Conservation (phyloP, 2,888 invertebrate genomes). For the Scaptomyza caliginosa region DNA sequence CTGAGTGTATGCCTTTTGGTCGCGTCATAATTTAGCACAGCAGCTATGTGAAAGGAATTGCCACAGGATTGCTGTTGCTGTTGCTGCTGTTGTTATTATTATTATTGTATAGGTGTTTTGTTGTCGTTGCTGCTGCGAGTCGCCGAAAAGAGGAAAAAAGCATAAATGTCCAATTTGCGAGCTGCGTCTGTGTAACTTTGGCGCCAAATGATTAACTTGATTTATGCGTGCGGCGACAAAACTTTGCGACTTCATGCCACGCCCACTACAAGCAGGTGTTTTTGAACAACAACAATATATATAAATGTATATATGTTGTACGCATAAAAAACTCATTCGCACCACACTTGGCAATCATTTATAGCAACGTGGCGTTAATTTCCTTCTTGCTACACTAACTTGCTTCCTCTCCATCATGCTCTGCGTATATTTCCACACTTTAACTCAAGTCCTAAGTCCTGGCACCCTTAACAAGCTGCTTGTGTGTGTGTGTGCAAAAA, state of each 20-base stretch:
- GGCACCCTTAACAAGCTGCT: slow-evolving; percentile 4
- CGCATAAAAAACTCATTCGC: slow-evolving; percentile 57
- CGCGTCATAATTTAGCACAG: slow-evolving; percentile 63
- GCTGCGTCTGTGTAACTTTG: slow-evolving; percentile 62
- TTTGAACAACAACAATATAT: slow-evolving; percentile 27
- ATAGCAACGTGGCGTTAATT: slow-evolving; percentile 67
- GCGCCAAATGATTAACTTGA: slow-evolving; percentile 77
- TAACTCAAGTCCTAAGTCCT: slow-evolving; percentile 36
- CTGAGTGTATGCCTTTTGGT: slow-evolving; percentile 43
- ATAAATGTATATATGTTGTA: slow-evolving; percentile 16
- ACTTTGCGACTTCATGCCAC: slow-evolving; percentile 48
- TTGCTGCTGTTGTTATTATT: background rate
- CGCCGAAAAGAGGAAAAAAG: slow-evolving; percentile 39
- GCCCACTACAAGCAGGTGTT: slow-evolving; percentile 34
- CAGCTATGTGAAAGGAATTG: slow-evolving; percentile 45
- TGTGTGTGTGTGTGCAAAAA: slow-evolving; percentile 1
- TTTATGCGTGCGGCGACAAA: slow-evolving; percentile 77
- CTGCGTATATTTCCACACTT: slow-evolving; percentile 44
- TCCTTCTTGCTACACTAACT: slow-evolving; percentile 58
- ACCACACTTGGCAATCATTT: slow-evolving; percentile 48
- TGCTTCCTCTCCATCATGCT: slow-evolving; percentile 11
- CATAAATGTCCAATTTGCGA: slow-evolving; percentile 80
- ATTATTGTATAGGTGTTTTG: slow-evolving; percentile 19
- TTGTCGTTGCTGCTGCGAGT: slow-evolving; percentile 33
- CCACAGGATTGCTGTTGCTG: slow-evolving; percentile 31